Evolutionary conservation across 2,797 vertebrate species (phyloP), one percentile per base, ranked within the genome.

Genomic region (Triplophysa yarkandensis): DNA sequence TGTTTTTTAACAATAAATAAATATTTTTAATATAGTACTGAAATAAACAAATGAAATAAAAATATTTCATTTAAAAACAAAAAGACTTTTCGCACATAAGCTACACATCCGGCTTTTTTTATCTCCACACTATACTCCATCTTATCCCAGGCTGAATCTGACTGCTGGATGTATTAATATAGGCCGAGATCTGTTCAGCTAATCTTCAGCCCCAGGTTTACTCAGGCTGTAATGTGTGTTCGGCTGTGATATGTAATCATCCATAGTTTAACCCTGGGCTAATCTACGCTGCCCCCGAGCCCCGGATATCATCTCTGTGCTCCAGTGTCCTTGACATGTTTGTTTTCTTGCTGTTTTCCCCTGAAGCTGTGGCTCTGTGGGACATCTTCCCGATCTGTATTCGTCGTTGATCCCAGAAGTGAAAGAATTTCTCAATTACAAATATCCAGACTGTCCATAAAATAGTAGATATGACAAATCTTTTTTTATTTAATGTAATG

Each of bases 231-330:
- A 80, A 82, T 79, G 71, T 82, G 77, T 81, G 82, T 77, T 76
- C 83, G 77, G 79, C 77, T 84, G 81, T 77, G 74, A 82, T 84
- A 83, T 84, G 84, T 84, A 86, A 86, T 83, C 83, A 85, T 86
- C 81, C 82, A 80, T 75, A 77, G 77, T 84, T 85, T 85, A 81
- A 83, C 85, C 83, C 77, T 65, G 72, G 80, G 79, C 85, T 85
- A 84, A 84, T 86, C 80, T 83, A 79, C 55, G 50, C 63, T 71
- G 76, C 73, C 84, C 80, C 67, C 64, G 48, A 72, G 69, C 80
- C 68, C 52, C 41, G 65, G 78, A 78, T 81, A 80, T 74, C 80
- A 78, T 76, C 75, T 71, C 48, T 61, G 57, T 30, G 61, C 61
- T 67, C 54, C 68, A 67, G 54, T 79, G 86, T 84, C 86, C 86